phyloP scores from a whole-genome alignment of 2,113 vertebrate species.

The Arenaria interpres region DNA sequence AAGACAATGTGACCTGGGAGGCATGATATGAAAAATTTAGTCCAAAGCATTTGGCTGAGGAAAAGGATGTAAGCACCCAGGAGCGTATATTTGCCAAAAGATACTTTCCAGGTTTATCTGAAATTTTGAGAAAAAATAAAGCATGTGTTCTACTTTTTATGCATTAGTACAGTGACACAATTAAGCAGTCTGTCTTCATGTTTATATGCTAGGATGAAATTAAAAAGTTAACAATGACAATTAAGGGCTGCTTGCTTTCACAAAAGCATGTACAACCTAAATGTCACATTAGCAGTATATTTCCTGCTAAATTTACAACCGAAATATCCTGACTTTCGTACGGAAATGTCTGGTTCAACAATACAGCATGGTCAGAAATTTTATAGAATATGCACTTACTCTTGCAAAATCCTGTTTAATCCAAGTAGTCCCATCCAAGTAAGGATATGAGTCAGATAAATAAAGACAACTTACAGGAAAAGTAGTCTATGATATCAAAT shows the following conservation, averaged over 20 bases:
- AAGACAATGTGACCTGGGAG: neutral
- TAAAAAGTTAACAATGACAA: neutral
- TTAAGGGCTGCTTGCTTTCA: neutral
- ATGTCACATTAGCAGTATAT: neutral
- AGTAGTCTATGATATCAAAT: neutral
- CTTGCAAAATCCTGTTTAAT: neutral
- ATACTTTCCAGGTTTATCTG: neutral
- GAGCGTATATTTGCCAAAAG: neutral
- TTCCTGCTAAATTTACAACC: neutral
- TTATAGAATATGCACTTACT: neutral
- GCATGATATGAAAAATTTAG: neutral
- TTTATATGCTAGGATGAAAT: neutral
- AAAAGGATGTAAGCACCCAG: neutral
- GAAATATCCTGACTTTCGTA: neutral
- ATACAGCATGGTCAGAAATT: neutral
- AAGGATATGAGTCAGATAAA: neutral
- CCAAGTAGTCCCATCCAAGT: neutral
- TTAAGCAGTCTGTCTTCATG: neutral
- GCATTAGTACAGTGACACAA: neutral
- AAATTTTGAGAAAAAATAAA: neutral
- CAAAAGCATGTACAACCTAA: neutral
- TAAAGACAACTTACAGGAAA: neutral
- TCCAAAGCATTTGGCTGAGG: neutral
- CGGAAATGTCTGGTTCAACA: neutral
- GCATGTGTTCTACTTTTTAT: neutral